Percentiles rank a stretch among this genome's conserved stretches.
Conservation (phyloP, 2,113 vertebrate genomes). For the Periophthalmodon schlosseri region DNA sequence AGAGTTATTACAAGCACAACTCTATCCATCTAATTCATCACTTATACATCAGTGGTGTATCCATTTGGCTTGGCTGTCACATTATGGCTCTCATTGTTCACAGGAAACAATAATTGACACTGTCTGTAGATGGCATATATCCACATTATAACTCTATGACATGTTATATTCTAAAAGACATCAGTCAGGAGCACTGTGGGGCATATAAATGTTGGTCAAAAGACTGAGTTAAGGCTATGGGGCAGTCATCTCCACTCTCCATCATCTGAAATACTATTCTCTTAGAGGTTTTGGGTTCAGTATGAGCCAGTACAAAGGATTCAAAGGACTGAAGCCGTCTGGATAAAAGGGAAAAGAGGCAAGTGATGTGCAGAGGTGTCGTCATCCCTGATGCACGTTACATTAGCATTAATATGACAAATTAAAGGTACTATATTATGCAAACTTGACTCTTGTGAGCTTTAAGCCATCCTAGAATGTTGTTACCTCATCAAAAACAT, state of each 20-base stretch:
- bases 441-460: no score
- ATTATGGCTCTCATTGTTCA: slow-evolving; percentile 23
- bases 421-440: no score
- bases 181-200: slow-evolving; percentile 10
- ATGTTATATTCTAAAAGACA: not conserved
- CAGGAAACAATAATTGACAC: slow-evolving; percentile 25
- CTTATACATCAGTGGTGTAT: slow-evolving; percentile 31
- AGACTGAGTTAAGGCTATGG: slow-evolving; percentile 26
- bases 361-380: slow-evolving; percentile 21
- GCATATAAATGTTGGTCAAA: slow-evolving; percentile 23
- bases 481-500: no score
- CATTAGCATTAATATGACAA: no score
- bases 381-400: slow-evolving; percentile 3
- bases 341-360: slow-evolving; percentile 73
- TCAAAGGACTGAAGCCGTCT: slow-evolving; percentile 75
- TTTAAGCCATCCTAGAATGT: no score
- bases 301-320: slow-evolving; percentile 80
- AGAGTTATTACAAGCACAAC: slow-evolving; percentile 35
- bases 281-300: slow-evolving; percentile 62
- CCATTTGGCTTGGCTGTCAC: slow-evolving; percentile 25
- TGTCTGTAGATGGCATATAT: slow-evolving; percentile 1
- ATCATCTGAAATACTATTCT: slow-evolving; percentile 22
- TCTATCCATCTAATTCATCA: slow-evolving; percentile 39
- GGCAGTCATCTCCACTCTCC: slow-evolving; percentile 21
- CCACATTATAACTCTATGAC: not conserved